phyloP scores from a whole-genome alignment of 2,797 vertebrate species.

The Microchirus variegatus region DNA sequence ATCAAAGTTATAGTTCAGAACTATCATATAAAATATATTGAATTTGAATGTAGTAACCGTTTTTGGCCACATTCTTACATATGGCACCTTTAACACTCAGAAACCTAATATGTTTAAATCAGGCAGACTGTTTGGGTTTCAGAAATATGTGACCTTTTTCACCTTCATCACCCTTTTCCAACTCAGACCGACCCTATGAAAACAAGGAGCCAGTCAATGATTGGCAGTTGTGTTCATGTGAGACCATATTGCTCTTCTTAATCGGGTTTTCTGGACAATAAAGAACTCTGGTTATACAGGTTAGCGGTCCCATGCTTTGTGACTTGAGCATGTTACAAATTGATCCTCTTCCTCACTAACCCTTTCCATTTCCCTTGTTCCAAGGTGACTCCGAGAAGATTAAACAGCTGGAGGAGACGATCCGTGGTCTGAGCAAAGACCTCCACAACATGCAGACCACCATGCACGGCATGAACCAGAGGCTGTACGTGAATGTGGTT shows the following conservation, averaged over 20 bases:
- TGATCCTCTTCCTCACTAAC: background rate
- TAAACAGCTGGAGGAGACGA: constrained; percentile 86
- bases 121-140: background rate
- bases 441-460: constrained; percentile 85
- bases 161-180: constrained; percentile 3
- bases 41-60: too few relatives aligned
- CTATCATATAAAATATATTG: too few relatives aligned
- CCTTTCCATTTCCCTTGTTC: background rate
- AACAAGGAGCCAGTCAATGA: background rate
- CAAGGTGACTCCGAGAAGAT: constrained; percentile 86
- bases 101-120: too few relatives aligned
- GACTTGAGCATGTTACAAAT: too few relatives aligned
- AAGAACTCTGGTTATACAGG: background rate
- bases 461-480: constrained; percentile 81
- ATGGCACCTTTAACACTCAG: too few relatives aligned
- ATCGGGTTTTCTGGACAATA: too few relatives aligned
- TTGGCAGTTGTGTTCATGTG: too few relatives aligned
- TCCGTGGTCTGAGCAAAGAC: constrained; percentile 86
- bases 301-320: background rate
- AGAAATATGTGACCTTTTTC: constrained; percentile 10
- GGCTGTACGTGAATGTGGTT: constrained; percentile 57
- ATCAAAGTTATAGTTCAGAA: too few relatives aligned
- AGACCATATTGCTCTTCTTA: too few relatives aligned
- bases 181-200: background rate
- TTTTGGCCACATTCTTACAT: too few relatives aligned